Evolutionary conservation across 2,113 vertebrate species (phyloP), one percentile per base, ranked within the genome.

Genomic region (Mus pahari): DNA sequence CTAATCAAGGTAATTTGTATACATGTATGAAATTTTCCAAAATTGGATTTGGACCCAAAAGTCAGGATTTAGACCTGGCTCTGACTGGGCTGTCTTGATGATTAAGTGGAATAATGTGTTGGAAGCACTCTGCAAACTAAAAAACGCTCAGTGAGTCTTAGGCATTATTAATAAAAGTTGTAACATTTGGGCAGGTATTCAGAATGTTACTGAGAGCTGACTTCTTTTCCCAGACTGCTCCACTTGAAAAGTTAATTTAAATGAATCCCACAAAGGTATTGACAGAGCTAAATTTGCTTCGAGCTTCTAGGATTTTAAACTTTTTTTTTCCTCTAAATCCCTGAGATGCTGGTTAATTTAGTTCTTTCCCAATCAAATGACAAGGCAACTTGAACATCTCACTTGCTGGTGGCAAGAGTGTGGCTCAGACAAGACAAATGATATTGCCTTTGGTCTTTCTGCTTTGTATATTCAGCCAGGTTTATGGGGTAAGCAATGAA

Each of bases 221-320:
- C 68, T 96, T 96, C 64, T 95, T 94, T 93, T 82, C 48, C 58
- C 77, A 93, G 81, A 79, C 62, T 45, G 48, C 77, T 97, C 28
- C 50, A 86, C 79, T 95, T 91, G 71, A 94, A 97, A 96, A 96
- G 5, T 95, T 92, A 95, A 97, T 96, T 93, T 96, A 77, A 97
- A 93, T 86, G 93, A 97, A 87, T 97, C 93, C 90, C 53, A 8
- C 31, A 86, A 94, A 89, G 81, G 83, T 95, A 94, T 83, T 89
- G 92, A 96, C 86, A 92, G 19, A 94, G 42, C 73, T 96, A 92
- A 96, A 90, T 81, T 70, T 90, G 55, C 42, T 92, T 68, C 24
- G 78, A 78, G 68, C 81, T 96, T 73, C 55, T 87, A 68, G 60
- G 86, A 10, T 89, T 96, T 93, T 20, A 48, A 86, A 75, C 93